These are phyloP conservation scores for Galemys pyrenaicus DNA, from an alignment of 2,113 vertebrate species.

Conservation along the genomic window DNA sequence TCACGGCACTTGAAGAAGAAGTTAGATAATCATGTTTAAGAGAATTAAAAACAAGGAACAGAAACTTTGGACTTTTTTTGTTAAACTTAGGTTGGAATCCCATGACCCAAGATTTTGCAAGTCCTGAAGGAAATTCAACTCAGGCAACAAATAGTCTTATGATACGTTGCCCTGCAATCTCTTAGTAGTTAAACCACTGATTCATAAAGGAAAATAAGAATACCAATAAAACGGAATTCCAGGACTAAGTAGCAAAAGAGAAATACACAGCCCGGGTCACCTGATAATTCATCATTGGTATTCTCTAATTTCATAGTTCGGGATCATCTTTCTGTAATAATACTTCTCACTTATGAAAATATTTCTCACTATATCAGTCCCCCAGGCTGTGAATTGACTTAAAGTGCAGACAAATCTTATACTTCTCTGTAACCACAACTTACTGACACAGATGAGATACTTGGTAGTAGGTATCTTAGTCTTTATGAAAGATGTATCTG, in stretches of 20 bases:
- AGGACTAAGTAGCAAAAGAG: background rate
- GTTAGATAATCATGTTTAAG: conserved; percentile 76
- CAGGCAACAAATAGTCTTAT: conserved; percentile 82
- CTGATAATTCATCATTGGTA: background rate
- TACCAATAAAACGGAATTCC: background rate
- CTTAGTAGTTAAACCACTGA: conserved; percentile 77
- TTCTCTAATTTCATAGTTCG: background rate
- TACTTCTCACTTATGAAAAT: background rate
- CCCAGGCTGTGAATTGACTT: background rate
- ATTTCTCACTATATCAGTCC: background rate
- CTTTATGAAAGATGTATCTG: background rate
- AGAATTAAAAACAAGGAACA: conserved; percentile 86
- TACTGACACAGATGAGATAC: background rate
- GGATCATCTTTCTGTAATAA: background rate
- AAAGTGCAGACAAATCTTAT: background rate
- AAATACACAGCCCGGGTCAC: background rate
- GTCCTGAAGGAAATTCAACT: conserved; percentile 82
- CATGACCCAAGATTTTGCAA: conserved; percentile 89
- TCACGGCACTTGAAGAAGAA: conserved; percentile 80
- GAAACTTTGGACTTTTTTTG: conserved; percentile 83
- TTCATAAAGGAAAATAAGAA: conserved; percentile 75
- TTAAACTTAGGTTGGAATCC: conserved; percentile 83
- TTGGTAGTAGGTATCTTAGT: background rate
- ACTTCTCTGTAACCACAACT: background rate
- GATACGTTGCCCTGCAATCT: conserved; percentile 81